phyloP scores from a whole-genome alignment of 2,888 invertebrate genomes.

The Clistopyga incitator region DNA sequence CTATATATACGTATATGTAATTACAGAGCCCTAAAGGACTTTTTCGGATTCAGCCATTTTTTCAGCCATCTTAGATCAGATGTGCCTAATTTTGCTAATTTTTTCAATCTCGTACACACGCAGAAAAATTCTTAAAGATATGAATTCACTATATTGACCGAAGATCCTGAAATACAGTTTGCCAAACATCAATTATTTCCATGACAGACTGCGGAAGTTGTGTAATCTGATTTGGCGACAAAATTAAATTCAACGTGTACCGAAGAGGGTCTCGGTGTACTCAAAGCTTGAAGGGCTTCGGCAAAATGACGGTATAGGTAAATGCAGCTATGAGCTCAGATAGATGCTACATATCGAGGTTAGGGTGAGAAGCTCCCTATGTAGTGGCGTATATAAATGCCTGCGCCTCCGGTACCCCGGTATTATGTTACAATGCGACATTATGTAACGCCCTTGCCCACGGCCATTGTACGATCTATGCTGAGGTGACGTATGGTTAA shows the following conservation, averaged over 20 bases:
- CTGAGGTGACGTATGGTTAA: conserved; percentile 78
- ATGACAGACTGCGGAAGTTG: neutral
- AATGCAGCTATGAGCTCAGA: conserved; percentile 15
- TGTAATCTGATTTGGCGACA: neutral
- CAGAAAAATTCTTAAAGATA: neutral
- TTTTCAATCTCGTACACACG: neutral
- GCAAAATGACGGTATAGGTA: conserved; percentile 18
- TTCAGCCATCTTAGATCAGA: no score
- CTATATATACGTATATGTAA: neutral
- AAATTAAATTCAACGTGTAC: conserved; percentile 18
- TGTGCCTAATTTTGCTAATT: neutral
- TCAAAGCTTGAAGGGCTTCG: conserved; percentile 40
- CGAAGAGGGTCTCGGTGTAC: neutral
- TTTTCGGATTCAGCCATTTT: neutral
- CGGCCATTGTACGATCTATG: conserved; percentile 70
- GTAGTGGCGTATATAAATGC: conserved; percentile 31
- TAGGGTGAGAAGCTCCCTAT: conserved; percentile 44
- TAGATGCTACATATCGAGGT: conserved; percentile 41
- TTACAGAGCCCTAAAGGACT: neutral
- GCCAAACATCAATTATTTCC: conserved; percentile 13
- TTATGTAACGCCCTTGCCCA: conserved; percentile 75
- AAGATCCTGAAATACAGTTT: neutral
- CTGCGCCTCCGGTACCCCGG: conserved; percentile 58
- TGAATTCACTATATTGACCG: neutral
- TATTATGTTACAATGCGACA: conserved; percentile 77